Base-by-base conservation (phyloP, 2,113 vertebrate genomes). In the Pseudorhombus dupliciocellatus region DNA sequence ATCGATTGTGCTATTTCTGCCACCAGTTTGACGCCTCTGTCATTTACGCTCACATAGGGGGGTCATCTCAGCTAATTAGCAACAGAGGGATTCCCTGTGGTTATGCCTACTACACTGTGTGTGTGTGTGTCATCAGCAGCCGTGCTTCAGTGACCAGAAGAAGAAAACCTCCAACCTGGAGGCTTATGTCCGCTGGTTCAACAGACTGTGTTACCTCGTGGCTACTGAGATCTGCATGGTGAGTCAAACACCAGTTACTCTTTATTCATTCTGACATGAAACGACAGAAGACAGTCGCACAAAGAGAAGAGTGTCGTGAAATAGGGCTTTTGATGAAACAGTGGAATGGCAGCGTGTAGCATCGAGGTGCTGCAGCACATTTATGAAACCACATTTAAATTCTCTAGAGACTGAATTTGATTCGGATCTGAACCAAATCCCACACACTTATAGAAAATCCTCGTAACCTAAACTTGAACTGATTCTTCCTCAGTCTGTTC, bases 171-270 rank as follows among this genome's bases (percentile, higher is more conserved):
- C 93, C n/a, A 98, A 97, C 78, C 91, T 99, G 63, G 96, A 99
- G 90, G 96, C 96, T 1, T 99, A 98, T 0, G 96, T 99, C 79
- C 95, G 97, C 51, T 99, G 97, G 97, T 99, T 98, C 84, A 99
- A 99, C 91, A 94, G 96, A 63, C 94, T 99, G 75, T 98, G 97
- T 85, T 99, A 98, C 93, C 85, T 99, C 87, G 97, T 98, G 7
- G 97, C 97, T 4, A 98, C 97, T 9, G 97, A 99, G 92, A 98
- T 98, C 78, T 98, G 97, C 89, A 97, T 98, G 96, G 97, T 98
- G 79, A 95, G 95, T 72, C 22, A 51, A 46, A 64, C 9, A 50
- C 18, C 34, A 24, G 51, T 10, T 28, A 12, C 48, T 52, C 22
- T 22, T 44, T 42, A 26, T 44, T 42, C 60, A 4, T 42, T 56